These are phyloP conservation scores for Tenthredo amoena DNA, from an alignment of 2,888 invertebrate species.

Conservation along the genomic window DNA sequence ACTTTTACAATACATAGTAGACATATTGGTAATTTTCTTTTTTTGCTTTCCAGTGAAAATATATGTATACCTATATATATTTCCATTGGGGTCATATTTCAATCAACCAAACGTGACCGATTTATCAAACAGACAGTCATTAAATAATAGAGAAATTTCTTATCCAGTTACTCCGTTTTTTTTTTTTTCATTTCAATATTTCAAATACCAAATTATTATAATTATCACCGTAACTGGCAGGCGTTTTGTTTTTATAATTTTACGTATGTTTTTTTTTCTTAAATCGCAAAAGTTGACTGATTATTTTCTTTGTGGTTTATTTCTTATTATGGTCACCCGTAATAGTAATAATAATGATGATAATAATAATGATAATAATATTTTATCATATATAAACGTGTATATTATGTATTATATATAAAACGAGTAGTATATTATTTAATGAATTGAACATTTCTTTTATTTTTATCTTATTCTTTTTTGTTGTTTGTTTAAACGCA, in stretches of 20 bases:
- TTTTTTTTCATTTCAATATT: not conserved
- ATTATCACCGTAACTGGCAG: not conserved
- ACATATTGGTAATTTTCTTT: not conserved
- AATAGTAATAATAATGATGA: not conserved
- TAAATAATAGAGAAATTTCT: not conserved
- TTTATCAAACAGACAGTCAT: not conserved
- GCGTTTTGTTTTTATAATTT: not conserved
- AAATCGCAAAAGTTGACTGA: not conserved
- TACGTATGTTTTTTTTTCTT: not conserved
- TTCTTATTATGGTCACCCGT: conserved; percentile 4
- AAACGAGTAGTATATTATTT: not conserved
- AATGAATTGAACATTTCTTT: conserved; percentile 9
- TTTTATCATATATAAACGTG: not conserved
- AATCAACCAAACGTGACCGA: not conserved
- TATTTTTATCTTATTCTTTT: not conserved
- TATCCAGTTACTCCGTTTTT: not conserved
- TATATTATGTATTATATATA: conserved; percentile 1
- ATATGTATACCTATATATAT: not conserved
- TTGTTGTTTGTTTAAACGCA: not conserved
- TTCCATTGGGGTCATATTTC: not conserved
- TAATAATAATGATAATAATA: not conserved
- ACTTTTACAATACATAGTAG: not conserved
- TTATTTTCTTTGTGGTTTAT: not conserved
- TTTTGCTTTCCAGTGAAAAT: not conserved
- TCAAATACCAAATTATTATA: not conserved